A percentile compares a stretch with the other conserved stretches of the same genome.
Evolutionary conservation across 2,888 invertebrate genomes (phyloP).

Genomic region (Lasioglossum zephyrum): DNA sequence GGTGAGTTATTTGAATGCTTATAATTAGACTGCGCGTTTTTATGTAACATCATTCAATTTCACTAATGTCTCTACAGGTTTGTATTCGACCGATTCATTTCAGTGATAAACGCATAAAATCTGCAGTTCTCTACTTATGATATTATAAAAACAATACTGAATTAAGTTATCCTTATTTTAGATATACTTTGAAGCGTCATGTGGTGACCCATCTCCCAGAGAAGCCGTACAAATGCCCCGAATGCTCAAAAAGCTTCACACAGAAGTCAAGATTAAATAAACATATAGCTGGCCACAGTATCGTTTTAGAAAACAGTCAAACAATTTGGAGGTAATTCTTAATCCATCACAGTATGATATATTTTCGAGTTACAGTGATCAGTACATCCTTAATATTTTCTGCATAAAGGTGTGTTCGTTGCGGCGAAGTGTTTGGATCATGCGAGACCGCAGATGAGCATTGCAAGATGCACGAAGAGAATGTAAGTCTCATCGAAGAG

Average conservation of each 20-base stretch:
- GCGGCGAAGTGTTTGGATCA: constrained; percentile 71
- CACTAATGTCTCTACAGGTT: not conserved
- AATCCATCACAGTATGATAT: not conserved
- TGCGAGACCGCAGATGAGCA: constrained; percentile 72
- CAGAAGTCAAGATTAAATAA: constrained; percentile 78
- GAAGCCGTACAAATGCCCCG: constrained; percentile 76
- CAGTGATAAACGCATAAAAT: too few relatives aligned
- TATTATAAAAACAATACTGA: not conserved
- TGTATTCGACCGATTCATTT: too few relatives aligned
- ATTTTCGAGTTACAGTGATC: not conserved
- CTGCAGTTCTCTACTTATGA: too few relatives aligned
- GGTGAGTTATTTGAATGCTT: constrained; percentile 34
- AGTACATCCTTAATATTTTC: not conserved
- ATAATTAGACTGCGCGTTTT: not conserved
- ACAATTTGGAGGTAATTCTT: constrained; percentile 70
- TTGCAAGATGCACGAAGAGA: constrained; percentile 68
- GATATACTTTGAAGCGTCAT: constrained; percentile 76
- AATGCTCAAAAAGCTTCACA: constrained; percentile 77
- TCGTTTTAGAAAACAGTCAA: constrained; percentile 74
- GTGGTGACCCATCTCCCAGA: constrained; percentile 77
- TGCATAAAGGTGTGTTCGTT: constrained; percentile 65
- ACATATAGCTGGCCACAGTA: constrained; percentile 72
- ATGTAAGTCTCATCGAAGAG: constrained; percentile 71
- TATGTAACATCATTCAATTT: not conserved
- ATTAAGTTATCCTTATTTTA: not conserved